phyloP scores from a whole-genome alignment of 2,113 vertebrate species.

The Numenius arquata region DNA sequence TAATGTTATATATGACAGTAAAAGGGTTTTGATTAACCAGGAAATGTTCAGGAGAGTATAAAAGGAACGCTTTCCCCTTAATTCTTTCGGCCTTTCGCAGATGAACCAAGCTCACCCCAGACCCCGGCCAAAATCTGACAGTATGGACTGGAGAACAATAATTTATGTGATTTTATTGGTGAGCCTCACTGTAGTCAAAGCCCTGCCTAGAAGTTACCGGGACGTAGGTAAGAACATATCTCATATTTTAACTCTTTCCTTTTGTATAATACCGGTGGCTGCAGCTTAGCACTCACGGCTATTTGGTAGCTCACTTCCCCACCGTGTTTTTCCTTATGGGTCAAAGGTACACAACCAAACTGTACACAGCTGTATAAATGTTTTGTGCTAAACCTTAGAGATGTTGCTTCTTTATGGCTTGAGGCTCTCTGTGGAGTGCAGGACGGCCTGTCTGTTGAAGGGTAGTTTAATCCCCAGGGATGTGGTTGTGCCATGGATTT shows the following conservation, averaged over 20 bases:
- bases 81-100: background rate
- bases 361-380: no score
- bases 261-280: background rate
- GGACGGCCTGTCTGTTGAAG: background rate
- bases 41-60: background rate
- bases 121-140: background rate
- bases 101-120: background rate
- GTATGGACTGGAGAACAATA: background rate
- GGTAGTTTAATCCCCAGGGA: background rate
- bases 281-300: accelerated
- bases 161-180: background rate
- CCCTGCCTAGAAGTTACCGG: constrained; percentile 33
- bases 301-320: background rate
- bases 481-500: background rate
- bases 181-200: background rate
- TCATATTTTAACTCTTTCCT: background rate
- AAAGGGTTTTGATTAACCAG: constrained; percentile 37
- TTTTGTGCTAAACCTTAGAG: no score
- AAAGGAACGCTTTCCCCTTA: background rate
- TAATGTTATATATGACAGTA: background rate
- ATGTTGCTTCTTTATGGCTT: background rate
- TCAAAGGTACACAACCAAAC: background rate
- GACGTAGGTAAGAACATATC: constrained; percentile 38
- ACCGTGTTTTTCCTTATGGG: background rate
- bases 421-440: background rate